Conservation (phyloP, 2,113 vertebrate species). For the Oostethus manadensis region DNA sequence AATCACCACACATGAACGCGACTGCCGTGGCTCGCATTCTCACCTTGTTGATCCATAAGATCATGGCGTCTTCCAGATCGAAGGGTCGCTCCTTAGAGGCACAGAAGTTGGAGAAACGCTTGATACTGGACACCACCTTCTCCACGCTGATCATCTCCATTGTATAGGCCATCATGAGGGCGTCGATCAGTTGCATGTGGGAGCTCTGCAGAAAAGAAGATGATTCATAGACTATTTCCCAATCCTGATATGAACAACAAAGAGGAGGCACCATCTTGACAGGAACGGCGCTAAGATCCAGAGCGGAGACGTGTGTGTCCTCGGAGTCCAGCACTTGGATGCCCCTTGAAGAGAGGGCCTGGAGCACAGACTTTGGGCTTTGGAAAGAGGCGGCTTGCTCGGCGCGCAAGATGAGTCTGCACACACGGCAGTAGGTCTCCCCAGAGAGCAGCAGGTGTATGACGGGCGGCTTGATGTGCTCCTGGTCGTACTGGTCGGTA, state of each 20-base stretch:
- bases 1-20: not conserved
- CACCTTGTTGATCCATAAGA: conserved; percentile 99
- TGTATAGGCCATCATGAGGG: conserved; percentile 92
- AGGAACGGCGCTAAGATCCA: conserved; percentile 80
- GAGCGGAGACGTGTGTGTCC: conserved; percentile 78
- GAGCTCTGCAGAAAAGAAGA: conserved; percentile 71
- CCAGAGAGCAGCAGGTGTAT: conserved; percentile 84
- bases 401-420: conserved; percentile 83
- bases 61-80: conserved; percentile 93
- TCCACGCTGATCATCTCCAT: conserved; percentile 98
- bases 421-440: conserved; percentile 89
- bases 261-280: conserved; percentile 87
- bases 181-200: conserved; percentile 93
- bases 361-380: conserved; percentile 86
- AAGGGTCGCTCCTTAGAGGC: conserved; percentile 92
- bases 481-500: conserved; percentile 91
- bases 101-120: conserved; percentile 89
- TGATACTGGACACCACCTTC: conserved; percentile 89
- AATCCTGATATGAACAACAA: not conserved
- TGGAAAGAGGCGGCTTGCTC: conserved; percentile 81
- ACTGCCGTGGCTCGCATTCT: not conserved
- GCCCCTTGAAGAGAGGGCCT: conserved; percentile 85
- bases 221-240: too few relatives aligned
- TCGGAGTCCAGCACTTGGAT: conserved; percentile 90
- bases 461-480: conserved; percentile 91